A percentile compares a stretch with the other conserved stretches of the same genome.
phyloP scores from a whole-genome alignment of 1,140 invertebrate species.

The Procambarus clarkii region DNA sequence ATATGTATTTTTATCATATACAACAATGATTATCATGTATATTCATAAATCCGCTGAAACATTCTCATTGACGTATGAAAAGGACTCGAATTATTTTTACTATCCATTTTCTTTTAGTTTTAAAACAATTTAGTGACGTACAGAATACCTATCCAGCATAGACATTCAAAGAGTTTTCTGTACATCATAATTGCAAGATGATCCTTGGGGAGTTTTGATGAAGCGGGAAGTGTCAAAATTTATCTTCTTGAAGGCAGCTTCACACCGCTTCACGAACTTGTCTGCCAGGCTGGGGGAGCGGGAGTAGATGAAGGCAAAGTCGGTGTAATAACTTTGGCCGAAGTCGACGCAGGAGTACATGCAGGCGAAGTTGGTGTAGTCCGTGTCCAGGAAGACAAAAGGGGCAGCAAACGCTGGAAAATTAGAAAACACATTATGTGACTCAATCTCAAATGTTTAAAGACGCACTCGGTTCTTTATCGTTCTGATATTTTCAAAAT shows the following conservation, averaged over 20 bases:
- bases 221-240: slow-evolving; percentile 18
- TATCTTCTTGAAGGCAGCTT: neutral
- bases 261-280: neutral
- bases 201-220: neutral
- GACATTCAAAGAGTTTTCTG: neutral
- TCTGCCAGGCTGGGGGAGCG: neutral
- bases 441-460: neutral
- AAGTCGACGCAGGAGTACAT: slow-evolving; percentile 19
- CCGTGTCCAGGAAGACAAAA: neutral
- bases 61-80: no score
- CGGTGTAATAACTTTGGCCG: neutral
- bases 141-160: neutral
- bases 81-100: no score
- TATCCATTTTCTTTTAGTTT: no score
- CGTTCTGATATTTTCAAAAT: no score
- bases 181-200: neutral
- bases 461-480: no score
- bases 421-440: neutral
- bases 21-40: no score
- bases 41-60: no score
- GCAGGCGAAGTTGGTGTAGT: slow-evolving; percentile 36
- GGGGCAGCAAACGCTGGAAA: slow-evolving; percentile 8
- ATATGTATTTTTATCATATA: no score
- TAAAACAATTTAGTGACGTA: no score
- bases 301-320: slow-evolving; percentile 21